Evolutionary conservation across 2,888 invertebrate species (phyloP), one percentile per base, ranked within the genome.

Genomic region (Ptilodon capucinus): DNA sequence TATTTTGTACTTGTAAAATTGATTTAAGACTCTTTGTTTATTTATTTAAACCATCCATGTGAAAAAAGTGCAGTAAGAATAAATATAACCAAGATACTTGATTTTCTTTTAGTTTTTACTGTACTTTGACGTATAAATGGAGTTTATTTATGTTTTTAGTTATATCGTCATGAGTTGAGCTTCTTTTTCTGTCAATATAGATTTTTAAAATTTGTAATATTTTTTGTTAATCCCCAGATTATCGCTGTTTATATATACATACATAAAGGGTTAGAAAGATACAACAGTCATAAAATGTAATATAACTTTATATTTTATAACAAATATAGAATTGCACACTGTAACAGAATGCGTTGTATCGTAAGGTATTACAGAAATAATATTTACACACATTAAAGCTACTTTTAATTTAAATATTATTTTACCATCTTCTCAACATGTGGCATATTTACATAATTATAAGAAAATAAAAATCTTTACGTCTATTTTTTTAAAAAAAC

Each of bases 281-380:
- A 75, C 57, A 44, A 56, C 40, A 54, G 44, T 40, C 49, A 60
- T 59, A 57, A 61, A 70, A 74, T 72, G 71, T 66, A 63, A 76
- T 81, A 78, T 79, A 86, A 85, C 81, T 89, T 89, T 87, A 84
- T 90, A 86, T 87, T 90, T 88, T 89, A 78, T 91, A 91, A 90
- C 90, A 91, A 90, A 89, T 90, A 91, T 90, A 89, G 79, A 86
- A 81, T 80, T 73, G 78, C 79, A 82, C 71, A 79, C 81, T 81
- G 77, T 67, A 71, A 70, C 75, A 81, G 86, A 70, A 81, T 73
- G 80, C 70, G 66, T 62, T 70, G 54, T 74, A 67, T 63, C 70
- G 54, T 74, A 75, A 73, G 77, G 64, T 77, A 76, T 76, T 74
- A 68, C 72, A 79, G 74, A 76, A 75, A 79, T 73, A 69, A 66